Conservation (phyloP, 2,888 invertebrate species). For the Agrilus biguttatus region DNA sequence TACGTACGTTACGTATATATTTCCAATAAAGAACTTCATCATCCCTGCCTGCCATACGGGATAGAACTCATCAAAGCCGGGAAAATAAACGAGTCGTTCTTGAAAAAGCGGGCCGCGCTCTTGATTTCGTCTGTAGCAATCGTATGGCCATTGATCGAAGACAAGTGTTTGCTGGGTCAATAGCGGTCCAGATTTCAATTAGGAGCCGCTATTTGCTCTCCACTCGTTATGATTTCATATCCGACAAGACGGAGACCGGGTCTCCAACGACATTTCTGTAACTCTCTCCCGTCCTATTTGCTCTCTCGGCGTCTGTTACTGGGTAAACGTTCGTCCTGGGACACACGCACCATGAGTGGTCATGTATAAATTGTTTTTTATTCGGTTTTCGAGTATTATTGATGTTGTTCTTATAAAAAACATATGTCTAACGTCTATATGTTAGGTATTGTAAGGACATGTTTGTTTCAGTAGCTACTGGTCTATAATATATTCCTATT, state of each 20-base stretch:
- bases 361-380: too few species aligned
- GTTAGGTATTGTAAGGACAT: too few species aligned
- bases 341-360: too few species aligned
- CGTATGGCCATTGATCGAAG: conserved; percentile 26
- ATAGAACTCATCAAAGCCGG: conserved; percentile 25
- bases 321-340: too few species aligned
- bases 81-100: conserved; percentile 19
- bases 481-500: too few species aligned
- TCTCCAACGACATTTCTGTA: conserved; percentile 17
- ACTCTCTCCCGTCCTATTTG: too few species aligned
- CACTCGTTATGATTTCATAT: conserved; percentile 35
- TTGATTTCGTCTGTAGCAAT: conserved; percentile 21
- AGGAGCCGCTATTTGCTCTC: conserved; percentile 30
- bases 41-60: conserved; percentile 22
- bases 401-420: too few species aligned
- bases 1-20: conserved; percentile 3
- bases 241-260: conserved; percentile 22
- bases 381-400: too few species aligned
- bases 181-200: conserved; percentile 33
- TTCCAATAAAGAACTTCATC: conserved; percentile 23
- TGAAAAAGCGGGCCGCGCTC: conserved; percentile 12
- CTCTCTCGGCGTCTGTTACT: too few species aligned
- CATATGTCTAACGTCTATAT: too few species aligned
- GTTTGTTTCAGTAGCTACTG: too few species aligned
- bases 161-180: conserved; percentile 35